These are phyloP conservation scores for Elephantulus edwardii DNA, from an alignment of 2,113 vertebrate species.

Conservation along the genomic window DNA sequence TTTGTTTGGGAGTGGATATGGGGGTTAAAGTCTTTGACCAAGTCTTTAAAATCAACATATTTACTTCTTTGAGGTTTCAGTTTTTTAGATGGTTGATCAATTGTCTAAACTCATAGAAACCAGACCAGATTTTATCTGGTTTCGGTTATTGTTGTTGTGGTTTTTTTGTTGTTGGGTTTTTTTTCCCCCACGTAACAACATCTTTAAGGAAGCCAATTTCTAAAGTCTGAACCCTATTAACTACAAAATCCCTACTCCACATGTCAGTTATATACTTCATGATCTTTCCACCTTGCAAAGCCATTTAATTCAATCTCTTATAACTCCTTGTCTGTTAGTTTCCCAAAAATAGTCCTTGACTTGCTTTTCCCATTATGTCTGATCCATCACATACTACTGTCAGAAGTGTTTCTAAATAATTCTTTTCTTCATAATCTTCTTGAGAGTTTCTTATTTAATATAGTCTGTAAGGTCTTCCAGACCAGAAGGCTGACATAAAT, in stretches of 20 bases:
- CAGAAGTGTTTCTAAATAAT: too few species aligned
- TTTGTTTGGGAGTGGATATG: too few species aligned
- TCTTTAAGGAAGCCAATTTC: not conserved
- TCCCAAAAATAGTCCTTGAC: not conserved
- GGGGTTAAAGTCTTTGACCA: too few species aligned
- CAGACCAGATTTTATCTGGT: not conserved
- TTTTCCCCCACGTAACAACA: too few species aligned
- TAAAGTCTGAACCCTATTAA: not conserved
- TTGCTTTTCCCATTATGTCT: not conserved
- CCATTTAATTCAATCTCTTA: not conserved
- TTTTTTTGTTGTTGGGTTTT: too few species aligned
- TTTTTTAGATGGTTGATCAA: not conserved
- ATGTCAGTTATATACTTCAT: not conserved
- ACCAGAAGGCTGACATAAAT: not conserved
- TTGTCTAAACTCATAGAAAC: not conserved
- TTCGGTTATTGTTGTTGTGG: too few species aligned
- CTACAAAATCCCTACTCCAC: not conserved
- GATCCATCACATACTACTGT: too few species aligned
- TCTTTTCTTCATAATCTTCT: too few species aligned
- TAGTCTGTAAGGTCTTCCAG: not conserved
- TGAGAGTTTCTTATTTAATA: not conserved
- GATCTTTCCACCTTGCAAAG: not conserved
- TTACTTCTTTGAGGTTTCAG: not conserved
- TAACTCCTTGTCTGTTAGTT: not conserved
- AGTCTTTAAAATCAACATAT: not conserved